Conservation (phyloP, 2,113 vertebrate genomes). For the Glareola pratincola region DNA sequence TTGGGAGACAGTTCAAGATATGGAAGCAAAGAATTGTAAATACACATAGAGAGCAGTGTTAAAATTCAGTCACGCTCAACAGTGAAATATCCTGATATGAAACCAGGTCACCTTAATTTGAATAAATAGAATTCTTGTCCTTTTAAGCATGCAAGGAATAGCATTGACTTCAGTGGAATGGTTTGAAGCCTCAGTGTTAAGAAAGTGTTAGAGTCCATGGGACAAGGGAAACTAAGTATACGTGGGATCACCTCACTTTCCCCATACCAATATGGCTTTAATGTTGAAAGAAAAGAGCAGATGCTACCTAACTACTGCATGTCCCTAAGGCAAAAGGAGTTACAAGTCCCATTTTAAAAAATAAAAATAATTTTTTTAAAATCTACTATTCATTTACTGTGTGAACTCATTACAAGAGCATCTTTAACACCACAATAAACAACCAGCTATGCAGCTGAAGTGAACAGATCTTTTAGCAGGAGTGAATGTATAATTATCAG, state of each 20-base stretch:
- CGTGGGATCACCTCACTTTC: background rate
- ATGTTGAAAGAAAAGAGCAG: background rate
- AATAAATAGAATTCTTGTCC: background rate
- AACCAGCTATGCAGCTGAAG: background rate
- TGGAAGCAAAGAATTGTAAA: background rate
- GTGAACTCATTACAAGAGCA: background rate
- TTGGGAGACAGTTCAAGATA: background rate
- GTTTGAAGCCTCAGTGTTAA: background rate
- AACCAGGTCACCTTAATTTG: background rate
- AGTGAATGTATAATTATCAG: background rate
- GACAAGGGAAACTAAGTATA: background rate
- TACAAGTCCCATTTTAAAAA: background rate
- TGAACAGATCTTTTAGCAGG: background rate
- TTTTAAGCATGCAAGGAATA: background rate
- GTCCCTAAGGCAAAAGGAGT: background rate
- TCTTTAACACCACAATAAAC: background rate
- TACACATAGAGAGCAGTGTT: background rate
- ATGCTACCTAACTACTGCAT: background rate
- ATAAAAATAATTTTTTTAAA: background rate
- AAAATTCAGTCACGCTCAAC: background rate
- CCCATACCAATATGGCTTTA: background rate
- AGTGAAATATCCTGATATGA: background rate
- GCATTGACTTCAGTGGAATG: background rate
- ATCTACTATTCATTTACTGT: background rate
- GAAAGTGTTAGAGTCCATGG: background rate